A percentile compares a stretch with the other conserved stretches of the same genome.
Evolutionary conservation across 53 echinoderm and acorn worm genomes (phyloP).

Genomic region (Stichopus horrens): DNA sequence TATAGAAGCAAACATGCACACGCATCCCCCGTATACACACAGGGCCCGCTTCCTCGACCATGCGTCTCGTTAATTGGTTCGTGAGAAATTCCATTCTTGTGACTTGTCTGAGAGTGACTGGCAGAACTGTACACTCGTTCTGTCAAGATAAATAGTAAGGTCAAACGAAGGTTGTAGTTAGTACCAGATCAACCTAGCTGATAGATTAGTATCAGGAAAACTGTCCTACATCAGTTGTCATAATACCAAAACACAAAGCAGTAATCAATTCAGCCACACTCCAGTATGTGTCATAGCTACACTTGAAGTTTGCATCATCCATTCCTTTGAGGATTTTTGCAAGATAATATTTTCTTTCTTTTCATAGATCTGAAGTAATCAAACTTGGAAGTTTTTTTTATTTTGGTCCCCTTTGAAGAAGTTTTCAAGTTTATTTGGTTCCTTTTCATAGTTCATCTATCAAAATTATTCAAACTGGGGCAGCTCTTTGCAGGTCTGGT

Average conservation of each 20-base stretch:
- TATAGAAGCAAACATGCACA: too few relatives aligned
- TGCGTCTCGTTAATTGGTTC: constrained; percentile 20
- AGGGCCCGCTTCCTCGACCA: background rate
- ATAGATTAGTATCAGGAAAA: background rate
- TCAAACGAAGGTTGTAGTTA: background rate
- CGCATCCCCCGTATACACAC: background rate
- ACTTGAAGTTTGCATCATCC: too few relatives aligned
- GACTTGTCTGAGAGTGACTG: constrained; percentile 5
- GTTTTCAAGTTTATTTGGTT: too few relatives aligned
- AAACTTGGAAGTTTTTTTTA: too few relatives aligned
- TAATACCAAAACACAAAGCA: background rate
- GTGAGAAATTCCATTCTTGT: constrained; percentile 37
- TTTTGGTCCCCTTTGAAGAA: too few relatives aligned
- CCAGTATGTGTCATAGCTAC: background rate
- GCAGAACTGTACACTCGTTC: background rate
- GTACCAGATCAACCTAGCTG: background rate
- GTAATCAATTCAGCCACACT: background rate
- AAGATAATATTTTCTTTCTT: too few relatives aligned
- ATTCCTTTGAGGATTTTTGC: too few relatives aligned
- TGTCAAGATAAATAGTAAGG: background rate
- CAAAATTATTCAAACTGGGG: too few relatives aligned
- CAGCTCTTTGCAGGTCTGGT: too few relatives aligned
- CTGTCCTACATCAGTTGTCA: background rate
- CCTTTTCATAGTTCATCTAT: too few relatives aligned
- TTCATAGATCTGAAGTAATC: too few relatives aligned